Conservation (phyloP, 2,888 invertebrate species). For the Globia sparganii region DNA sequence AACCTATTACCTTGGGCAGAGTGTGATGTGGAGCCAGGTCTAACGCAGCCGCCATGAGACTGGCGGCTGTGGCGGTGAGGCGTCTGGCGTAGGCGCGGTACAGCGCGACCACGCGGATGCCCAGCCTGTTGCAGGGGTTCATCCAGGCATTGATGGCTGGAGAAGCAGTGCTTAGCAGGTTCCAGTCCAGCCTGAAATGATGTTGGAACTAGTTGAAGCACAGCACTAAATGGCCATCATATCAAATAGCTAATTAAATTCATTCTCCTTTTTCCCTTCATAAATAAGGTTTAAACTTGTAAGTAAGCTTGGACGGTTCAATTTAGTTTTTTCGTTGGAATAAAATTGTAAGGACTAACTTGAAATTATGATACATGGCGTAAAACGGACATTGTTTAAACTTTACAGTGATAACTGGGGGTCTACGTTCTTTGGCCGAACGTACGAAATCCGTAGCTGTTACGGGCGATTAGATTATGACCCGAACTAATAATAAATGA, state of each 20-base stretch:
- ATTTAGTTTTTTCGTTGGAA: neutral
- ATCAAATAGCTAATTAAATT: neutral
- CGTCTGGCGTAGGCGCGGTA: slow-evolving; percentile 94
- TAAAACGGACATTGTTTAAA: neutral
- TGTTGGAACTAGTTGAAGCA: neutral
- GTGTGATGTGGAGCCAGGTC: slow-evolving; percentile 96
- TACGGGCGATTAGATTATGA: no score
- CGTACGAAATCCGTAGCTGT: no score
- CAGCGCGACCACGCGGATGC: slow-evolving; percentile 95
- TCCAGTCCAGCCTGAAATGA: slow-evolving; percentile 96
- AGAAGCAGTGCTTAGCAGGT: slow-evolving; percentile 97
- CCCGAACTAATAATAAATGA: no score
- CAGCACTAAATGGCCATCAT: neutral
- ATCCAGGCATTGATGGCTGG: slow-evolving; percentile 99
- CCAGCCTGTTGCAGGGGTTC: slow-evolving; percentile 97
- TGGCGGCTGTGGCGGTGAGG: slow-evolving; percentile 96
- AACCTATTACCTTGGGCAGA: slow-evolving; percentile 91
- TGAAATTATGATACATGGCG: neutral
- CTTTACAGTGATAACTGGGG: neutral
- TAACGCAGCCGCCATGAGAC: slow-evolving; percentile 98
- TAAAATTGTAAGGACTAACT: neutral
- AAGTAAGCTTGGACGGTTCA: neutral
- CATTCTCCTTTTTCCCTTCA: neutral
- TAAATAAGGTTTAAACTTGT: neutral
- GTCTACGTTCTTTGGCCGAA: no score